Conservation (phyloP, 1,140 invertebrate genomes). For the Pissodes strobi region DNA sequence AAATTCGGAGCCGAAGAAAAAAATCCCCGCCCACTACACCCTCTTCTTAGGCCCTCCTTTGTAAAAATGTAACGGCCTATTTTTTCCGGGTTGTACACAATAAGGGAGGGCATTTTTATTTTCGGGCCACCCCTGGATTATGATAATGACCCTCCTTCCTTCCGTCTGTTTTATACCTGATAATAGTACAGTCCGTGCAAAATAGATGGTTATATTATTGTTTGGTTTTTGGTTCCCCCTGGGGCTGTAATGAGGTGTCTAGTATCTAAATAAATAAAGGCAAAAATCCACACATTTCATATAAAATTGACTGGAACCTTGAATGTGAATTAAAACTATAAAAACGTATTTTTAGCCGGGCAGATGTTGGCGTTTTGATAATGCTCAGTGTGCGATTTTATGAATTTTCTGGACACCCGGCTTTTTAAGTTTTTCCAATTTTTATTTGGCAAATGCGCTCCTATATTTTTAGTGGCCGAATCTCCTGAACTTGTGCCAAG, state of each 20-base stretch:
- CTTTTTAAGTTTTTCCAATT: conserved; percentile 3
- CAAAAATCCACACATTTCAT: too few relatives aligned
- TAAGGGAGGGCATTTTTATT: conserved; percentile 14
- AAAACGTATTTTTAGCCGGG: conserved; percentile 9
- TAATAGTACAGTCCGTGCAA: too few relatives aligned
- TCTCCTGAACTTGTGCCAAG: conserved; percentile 22
- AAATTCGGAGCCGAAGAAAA: not conserved
- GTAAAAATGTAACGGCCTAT: conserved; percentile 12
- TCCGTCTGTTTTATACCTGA: too few relatives aligned
- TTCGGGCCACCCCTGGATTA: conserved; percentile 11
- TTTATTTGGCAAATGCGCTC: conserved; percentile 26
- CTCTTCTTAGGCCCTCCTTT: conserved; percentile 6
- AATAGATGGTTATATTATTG: too few relatives aligned
- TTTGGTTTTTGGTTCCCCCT: too few relatives aligned
- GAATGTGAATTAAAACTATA: not conserved
- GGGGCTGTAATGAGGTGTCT: too few relatives aligned
- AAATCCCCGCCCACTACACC: conserved; percentile 5
- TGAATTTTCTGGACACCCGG: not conserved
- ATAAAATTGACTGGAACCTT: too few relatives aligned
- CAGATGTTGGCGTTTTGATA: conserved; percentile 8
- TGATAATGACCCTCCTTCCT: too few relatives aligned
- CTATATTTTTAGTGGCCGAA: conserved; percentile 27
- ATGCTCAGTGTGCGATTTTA: conserved; percentile 11
- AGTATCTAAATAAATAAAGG: too few relatives aligned
- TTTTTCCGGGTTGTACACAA: conserved; percentile 6